Evolutionary conservation across 37 sponge, comb jelly and placozoan genomes (phyloP).

Genomic region (Petrosia ficiformis): DNA sequence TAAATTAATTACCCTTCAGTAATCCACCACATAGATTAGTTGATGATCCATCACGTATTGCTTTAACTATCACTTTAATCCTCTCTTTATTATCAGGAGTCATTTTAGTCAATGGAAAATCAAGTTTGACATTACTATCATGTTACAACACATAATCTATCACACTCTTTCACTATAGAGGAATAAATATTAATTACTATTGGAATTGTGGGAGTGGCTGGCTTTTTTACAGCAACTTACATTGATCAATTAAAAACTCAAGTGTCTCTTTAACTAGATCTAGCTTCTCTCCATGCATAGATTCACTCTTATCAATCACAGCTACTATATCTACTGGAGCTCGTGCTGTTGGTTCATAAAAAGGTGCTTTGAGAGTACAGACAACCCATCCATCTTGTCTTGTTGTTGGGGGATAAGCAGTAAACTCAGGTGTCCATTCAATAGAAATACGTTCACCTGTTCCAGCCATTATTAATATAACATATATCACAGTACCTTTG

Average conservation of each 20-base stretch:
- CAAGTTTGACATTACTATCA: constrained; percentile 57
- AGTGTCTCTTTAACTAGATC: constrained; percentile 84
- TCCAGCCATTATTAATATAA: no score
- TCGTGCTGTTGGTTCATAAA: constrained; percentile 74
- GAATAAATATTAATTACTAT: no score
- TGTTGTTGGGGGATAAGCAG: constrained; percentile 41
- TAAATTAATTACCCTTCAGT: constrained; percentile 46
- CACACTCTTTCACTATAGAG: constrained; percentile 69
- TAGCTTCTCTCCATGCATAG: constrained; percentile 79
- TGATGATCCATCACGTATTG: constrained; percentile 43
- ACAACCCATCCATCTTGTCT: constrained; percentile 69
- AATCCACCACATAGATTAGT: constrained; percentile 92
- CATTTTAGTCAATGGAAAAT: constrained; percentile 68
- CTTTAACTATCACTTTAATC: constrained; percentile 44
- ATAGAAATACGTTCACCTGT: not conserved
- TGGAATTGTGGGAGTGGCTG: no score
- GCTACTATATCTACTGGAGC: constrained; percentile 85
- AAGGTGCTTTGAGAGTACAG: constrained; percentile 70
- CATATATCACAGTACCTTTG: no score
- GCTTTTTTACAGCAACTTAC: constrained; percentile 45
- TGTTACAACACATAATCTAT: constrained; percentile 79
- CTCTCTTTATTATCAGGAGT: constrained; percentile 46
- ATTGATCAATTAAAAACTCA: constrained; percentile 80
- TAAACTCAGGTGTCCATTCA: constrained; percentile 38
- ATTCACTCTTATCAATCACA: constrained; percentile 88